Percentiles rank a stretch among this genome's conserved stretches.
Evolutionary conservation across 2,888 invertebrate genomes (phyloP).

Genomic region (Sarcophaga rosellei): DNA sequence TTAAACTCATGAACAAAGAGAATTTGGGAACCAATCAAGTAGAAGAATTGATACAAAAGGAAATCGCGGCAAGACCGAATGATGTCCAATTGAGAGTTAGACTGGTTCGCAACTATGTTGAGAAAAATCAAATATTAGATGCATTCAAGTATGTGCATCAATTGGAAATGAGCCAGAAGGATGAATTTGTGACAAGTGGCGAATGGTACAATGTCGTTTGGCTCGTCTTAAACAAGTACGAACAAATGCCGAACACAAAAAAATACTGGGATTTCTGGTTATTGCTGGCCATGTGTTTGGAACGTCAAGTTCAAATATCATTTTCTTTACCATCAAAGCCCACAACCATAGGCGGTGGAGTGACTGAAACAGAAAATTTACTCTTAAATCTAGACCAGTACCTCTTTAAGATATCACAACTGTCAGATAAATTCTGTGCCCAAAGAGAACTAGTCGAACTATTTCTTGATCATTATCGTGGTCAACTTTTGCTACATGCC

Average conservation of each 20-base stretch:
- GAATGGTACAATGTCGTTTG: constrained; percentile 86
- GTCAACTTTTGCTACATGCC: constrained; percentile 89
- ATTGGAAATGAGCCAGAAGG: constrained; percentile 85
- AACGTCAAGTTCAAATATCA: constrained; percentile 82
- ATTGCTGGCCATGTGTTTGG: constrained; percentile 85
- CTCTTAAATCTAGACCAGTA: constrained; percentile 90
- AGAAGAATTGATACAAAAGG: constrained; percentile 86
- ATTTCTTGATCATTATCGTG: constrained; percentile 88
- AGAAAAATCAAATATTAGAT: constrained; percentile 86
- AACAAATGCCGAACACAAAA: constrained; percentile 77
- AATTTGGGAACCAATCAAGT: constrained; percentile 85
- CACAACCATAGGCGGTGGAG: constrained; percentile 65
- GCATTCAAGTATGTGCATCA: constrained; percentile 90
- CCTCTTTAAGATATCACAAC: constrained; percentile 83
- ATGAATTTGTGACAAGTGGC: constrained; percentile 83
- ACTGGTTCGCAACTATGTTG: constrained; percentile 87
- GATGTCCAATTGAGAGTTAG: constrained; percentile 89
- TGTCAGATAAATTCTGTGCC: constrained; percentile 75
- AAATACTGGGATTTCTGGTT: constrained; percentile 86
- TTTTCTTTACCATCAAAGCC: constrained; percentile 66
- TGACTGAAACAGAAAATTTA: constrained; percentile 83
- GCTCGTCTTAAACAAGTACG: constrained; percentile 83
- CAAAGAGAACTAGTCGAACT: constrained; percentile 83
- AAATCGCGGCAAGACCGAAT: constrained; percentile 87
- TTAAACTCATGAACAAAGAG: constrained; percentile 85